These are phyloP conservation scores for Hydrolagus colliei DNA, from an alignment of 2,797 vertebrate species.

Conservation along the genomic window DNA sequence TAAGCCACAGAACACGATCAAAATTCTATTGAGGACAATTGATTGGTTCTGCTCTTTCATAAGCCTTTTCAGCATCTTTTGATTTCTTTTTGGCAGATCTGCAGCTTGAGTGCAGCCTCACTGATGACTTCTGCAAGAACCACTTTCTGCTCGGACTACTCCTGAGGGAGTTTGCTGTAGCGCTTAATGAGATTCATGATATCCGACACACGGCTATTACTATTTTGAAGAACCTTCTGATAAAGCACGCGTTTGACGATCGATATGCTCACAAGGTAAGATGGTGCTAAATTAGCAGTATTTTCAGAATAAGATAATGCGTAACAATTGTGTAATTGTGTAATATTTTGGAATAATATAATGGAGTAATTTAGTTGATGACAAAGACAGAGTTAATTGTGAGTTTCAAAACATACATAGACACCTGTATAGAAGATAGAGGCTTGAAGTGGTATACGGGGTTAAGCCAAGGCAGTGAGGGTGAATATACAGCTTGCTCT, in stretches of 20 bases:
- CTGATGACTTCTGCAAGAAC: conserved; percentile 87
- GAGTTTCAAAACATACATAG: no score
- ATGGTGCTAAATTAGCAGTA: no score
- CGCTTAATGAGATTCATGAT: conserved; percentile 75
- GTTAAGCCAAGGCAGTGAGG: no score
- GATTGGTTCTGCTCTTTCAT: conserved; percentile 33
- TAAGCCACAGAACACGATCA: no score
- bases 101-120: conserved; percentile 84
- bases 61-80: conserved; percentile 37
- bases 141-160: conserved; percentile 92
- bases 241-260: conserved; percentile 89
- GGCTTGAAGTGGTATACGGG: no score
- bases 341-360: neutral
- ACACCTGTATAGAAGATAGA: no score
- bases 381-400: no score
- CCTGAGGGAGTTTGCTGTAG: conserved; percentile 78
- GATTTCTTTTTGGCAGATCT: conserved; percentile 66
- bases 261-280: conserved; percentile 87
- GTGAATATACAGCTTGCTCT: no score
- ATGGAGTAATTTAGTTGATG: neutral
- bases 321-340: no score
- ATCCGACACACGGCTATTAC: conserved; percentile 79
- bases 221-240: conserved; percentile 84
- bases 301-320: no score
- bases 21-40: neutral